Evolutionary conservation across 2,888 invertebrate species (phyloP).

Genomic region (Petrophora chlorosata): DNA sequence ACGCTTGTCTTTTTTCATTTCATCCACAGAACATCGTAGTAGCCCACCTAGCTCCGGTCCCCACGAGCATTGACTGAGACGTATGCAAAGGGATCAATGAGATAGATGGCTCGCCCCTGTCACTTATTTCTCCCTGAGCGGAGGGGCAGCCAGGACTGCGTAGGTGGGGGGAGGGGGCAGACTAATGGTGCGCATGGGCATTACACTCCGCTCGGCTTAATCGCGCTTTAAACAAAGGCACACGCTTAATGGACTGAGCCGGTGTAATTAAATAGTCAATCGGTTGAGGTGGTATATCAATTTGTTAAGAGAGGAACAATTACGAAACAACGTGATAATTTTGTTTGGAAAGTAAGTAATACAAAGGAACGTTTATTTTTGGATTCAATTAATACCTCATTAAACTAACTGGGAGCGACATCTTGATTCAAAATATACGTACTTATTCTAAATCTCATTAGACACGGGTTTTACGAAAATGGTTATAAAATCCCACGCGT

Average conservation of each 20-base stretch:
- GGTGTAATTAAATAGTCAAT: constrained; percentile 26
- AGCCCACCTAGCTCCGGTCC: constrained; percentile 28
- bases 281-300: constrained; percentile 9
- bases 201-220: constrained; percentile 56
- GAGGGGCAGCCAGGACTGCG: constrained; percentile 36
- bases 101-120: constrained; percentile 73
- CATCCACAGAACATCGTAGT: no score
- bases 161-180: constrained; percentile 33
- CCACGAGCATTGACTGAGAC: constrained; percentile 71
- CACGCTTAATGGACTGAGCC: constrained; percentile 34
- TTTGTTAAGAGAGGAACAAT: constrained; percentile 2
- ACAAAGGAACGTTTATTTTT: no score
- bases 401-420: no score
- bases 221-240: constrained; percentile 53
- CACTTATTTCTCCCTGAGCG: constrained; percentile 68
- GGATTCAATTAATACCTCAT: no score
- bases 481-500: no score
- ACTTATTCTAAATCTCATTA: no score
- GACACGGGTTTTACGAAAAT: no score
- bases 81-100: constrained; percentile 79
- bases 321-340: neutral
- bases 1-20: no score
- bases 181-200: constrained; percentile 72
- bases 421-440: no score
- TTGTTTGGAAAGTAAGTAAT: neutral